These are phyloP conservation scores for Platichthys stellatus DNA, from an alignment of 2,113 vertebrate species.

Conservation along the genomic window DNA sequence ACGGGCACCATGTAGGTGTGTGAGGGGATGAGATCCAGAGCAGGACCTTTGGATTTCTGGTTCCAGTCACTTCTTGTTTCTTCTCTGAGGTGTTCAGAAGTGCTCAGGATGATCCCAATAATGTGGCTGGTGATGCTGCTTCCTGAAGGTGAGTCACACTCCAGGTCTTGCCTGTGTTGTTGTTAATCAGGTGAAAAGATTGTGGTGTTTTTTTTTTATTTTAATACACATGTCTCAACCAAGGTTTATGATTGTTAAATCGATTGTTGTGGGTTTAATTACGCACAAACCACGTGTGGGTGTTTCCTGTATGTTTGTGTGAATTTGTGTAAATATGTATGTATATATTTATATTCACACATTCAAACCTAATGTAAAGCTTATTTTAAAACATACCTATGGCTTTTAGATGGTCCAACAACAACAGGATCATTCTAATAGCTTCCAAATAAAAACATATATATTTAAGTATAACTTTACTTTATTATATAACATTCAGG, in stretches of 20 bases:
- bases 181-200: not conserved
- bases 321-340: too few species aligned
- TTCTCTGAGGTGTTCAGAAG: conserved; percentile 21
- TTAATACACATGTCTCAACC: not conserved
- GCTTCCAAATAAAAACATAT: too few species aligned
- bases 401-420: too few species aligned
- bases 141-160: conserved; percentile 73
- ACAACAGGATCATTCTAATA: too few species aligned
- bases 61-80: conserved; percentile 15
- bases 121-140: conserved; percentile 72
- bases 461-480: too few species aligned
- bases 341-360: too few species aligned
- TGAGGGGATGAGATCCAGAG: conserved; percentile 29
- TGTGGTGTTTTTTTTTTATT: not conserved
- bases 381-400: too few species aligned
- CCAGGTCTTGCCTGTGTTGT: not conserved
- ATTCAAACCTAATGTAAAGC: too few species aligned
- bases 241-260: not conserved
- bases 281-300: too few species aligned
- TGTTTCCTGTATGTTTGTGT: too few species aligned
- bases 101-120: conserved; percentile 54
- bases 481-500: too few species aligned
- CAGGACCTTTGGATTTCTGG: conserved; percentile 14
- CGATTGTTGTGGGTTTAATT: too few species aligned
- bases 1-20: conserved; percentile 54